These are phyloP conservation scores for Stigmatopora nigra DNA, from an alignment of 2,113 vertebrate species.

Conservation along the genomic window DNA sequence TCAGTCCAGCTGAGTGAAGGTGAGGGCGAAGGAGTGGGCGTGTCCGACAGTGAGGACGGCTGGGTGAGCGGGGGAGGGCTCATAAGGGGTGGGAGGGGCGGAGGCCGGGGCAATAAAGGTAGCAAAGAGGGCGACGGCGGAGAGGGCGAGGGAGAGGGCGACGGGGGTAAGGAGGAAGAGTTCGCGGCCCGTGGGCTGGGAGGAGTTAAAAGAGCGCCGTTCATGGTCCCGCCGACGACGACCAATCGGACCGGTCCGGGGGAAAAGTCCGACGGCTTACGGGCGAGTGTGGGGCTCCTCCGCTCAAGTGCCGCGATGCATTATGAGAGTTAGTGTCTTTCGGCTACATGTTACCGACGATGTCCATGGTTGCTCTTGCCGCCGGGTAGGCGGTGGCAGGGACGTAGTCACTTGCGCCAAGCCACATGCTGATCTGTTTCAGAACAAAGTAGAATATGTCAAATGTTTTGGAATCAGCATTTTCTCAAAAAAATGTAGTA, in stretches of 20 bases:
- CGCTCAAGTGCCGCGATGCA: background rate
- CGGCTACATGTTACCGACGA: background rate
- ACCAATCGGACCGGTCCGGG: constrained; percentile 20
- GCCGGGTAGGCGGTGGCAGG: background rate
- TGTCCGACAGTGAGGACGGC: constrained; percentile 66
- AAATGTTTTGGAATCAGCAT: background rate
- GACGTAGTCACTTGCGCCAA: background rate
- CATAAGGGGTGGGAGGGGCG: constrained; percentile 57
- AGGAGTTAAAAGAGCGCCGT: constrained; percentile 71
- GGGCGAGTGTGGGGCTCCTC: background rate
- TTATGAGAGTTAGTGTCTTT: background rate
- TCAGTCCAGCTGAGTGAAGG: constrained; percentile 85
- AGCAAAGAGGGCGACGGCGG: constrained; percentile 65
- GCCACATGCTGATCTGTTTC: constrained; percentile 18
- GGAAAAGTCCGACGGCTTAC: constrained; percentile 30
- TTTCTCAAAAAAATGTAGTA: background rate
- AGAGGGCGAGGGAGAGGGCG: constrained; percentile 64
- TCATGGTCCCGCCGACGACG: constrained; percentile 49
- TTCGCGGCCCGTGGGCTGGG: constrained; percentile 66
- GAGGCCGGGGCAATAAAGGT: constrained; percentile 57
- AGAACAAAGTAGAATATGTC: background rate
- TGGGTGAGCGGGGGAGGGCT: constrained; percentile 50
- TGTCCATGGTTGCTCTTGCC: background rate
- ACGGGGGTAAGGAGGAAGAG: constrained; percentile 67
- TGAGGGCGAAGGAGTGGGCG: constrained; percentile 71